phyloP scores from a whole-genome alignment of 1,140 invertebrate species.

The Papilio machaon region DNA sequence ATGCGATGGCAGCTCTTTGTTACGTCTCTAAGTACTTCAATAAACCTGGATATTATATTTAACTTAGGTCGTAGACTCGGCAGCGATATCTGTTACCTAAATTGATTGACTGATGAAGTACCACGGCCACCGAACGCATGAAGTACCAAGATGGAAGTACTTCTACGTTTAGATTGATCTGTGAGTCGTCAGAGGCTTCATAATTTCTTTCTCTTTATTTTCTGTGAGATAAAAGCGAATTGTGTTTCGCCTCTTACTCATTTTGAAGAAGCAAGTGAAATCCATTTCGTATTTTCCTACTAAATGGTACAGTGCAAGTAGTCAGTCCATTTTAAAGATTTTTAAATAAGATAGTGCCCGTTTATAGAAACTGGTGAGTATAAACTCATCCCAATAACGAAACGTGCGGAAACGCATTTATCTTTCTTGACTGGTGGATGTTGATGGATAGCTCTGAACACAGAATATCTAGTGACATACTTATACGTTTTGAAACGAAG shows the following conservation, averaged over 20 bases:
- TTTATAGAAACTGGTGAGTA: not conserved
- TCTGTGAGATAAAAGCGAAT: not conserved
- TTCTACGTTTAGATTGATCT: no score
- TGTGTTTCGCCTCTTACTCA: no score
- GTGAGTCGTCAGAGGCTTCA: not conserved
- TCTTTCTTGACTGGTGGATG: not conserved
- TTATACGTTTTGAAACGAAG: not conserved
- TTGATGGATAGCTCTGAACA: not conserved
- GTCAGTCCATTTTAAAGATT: no score
- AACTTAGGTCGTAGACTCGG: not conserved
- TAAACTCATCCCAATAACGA: not conserved
- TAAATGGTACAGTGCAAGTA: no score
- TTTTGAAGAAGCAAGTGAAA: no score
- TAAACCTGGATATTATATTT: not conserved
- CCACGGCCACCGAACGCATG: no score
- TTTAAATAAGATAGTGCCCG: no score
- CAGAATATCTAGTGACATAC: not conserved
- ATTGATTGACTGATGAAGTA: not conserved
- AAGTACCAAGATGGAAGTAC: no score
- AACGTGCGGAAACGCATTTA: not conserved
- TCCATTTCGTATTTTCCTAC: no score
- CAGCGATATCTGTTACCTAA: not conserved
- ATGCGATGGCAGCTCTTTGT: not conserved
- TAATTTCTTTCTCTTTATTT: not conserved
- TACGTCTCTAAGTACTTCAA: not conserved